A percentile compares a stretch with the other conserved stretches of the same genome.
phyloP scores from a whole-genome alignment of 2,113 vertebrate species.

The Hiodon tergisus region DNA sequence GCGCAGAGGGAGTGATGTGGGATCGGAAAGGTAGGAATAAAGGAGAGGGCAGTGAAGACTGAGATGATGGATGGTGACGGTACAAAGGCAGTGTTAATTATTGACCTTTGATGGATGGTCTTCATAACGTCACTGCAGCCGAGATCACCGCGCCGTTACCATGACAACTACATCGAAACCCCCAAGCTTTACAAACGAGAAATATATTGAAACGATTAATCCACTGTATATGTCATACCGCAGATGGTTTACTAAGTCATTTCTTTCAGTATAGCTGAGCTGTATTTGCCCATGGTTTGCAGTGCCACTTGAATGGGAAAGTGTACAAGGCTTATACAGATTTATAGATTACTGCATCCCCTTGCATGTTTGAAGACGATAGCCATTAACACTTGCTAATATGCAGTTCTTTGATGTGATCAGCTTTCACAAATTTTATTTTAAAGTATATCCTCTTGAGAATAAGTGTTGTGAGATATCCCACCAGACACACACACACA shows the following conservation, averaged over 20 bases:
- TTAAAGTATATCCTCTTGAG: background rate
- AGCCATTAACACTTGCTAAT: too few species aligned
- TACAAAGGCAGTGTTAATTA: slow-evolving; percentile 67
- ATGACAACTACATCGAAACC: slow-evolving; percentile 27
- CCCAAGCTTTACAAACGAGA: background rate
- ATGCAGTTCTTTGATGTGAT: background rate
- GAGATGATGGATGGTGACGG: slow-evolving; percentile 58
- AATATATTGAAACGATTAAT: too few species aligned
- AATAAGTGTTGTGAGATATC: too few species aligned
- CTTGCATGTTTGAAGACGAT: too few species aligned
- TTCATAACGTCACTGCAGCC: slow-evolving; percentile 50
- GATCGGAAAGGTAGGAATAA: slow-evolving; percentile 41
- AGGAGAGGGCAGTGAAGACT: slow-evolving; percentile 14
- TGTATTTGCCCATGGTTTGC: background rate
- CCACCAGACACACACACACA: background rate
- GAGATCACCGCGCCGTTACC: slow-evolving; percentile 53
- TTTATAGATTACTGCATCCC: too few species aligned
- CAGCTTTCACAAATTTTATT: slow-evolving; percentile 13
- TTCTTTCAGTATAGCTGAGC: background rate
- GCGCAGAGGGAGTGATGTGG: slow-evolving; percentile 45
- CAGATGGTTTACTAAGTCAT: too few species aligned
- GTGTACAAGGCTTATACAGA: too few species aligned
- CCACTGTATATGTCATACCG: too few species aligned
- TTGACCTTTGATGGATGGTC: slow-evolving; percentile 73
- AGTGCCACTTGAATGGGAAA: too few species aligned